Percentiles rank a stretch among this genome's conserved stretches.
Evolutionary conservation across 2,888 invertebrate genomes (phyloP).

Genomic region (Lordiphosa andalusiaca): DNA sequence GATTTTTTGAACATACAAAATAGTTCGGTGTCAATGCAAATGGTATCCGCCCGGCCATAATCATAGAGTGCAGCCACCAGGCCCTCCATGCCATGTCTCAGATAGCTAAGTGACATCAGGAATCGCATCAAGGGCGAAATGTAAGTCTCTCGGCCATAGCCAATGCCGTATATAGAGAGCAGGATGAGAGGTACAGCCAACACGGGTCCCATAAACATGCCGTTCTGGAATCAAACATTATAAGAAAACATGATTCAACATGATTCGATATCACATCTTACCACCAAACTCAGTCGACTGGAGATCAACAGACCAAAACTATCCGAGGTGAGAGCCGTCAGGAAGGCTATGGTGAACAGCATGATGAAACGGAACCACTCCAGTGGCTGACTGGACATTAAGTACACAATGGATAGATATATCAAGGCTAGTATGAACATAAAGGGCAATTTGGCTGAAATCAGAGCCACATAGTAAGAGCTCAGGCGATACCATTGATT

Average conservation of each 20-base stretch:
- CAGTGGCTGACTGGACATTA: conserved; percentile 88
- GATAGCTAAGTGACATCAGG: conserved; percentile 90
- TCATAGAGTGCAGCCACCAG: conserved; percentile 90
- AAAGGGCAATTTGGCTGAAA: conserved; percentile 86
- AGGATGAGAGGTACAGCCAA: conserved; percentile 92
- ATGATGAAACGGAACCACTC: conserved; percentile 85
- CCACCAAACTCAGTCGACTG: conserved; percentile 88
- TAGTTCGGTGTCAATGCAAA: conserved; percentile 86
- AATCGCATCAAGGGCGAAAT: conserved; percentile 88
- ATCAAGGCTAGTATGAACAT: conserved; percentile 86
- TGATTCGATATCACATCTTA: conserved; percentile 81
- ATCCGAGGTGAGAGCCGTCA: conserved; percentile 89
- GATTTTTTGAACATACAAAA: conserved; percentile 90
- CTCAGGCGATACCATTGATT: conserved; percentile 92
- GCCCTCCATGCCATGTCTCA: conserved; percentile 91
- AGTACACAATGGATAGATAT: conserved; percentile 87
- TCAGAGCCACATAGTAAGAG: conserved; percentile 88
- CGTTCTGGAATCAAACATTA: conserved; percentile 83
- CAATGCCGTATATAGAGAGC: conserved; percentile 92
- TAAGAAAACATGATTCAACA: neutral
- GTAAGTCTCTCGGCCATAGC: conserved; percentile 86
- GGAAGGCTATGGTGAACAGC: conserved; percentile 86
- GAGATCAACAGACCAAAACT: conserved; percentile 89
- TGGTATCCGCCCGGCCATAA: conserved; percentile 85
- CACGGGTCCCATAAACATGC: conserved; percentile 94